phyloP scores from a whole-genome alignment of 2,113 vertebrate species.

The Oryctolagus cuniculus region mOryCun1.1 NC_091444.1:10985001-10985500 shows the following conservation, averaged over 20 bases:
- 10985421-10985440: background rate
- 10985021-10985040: background rate
- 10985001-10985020: background rate
- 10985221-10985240: conserved; percentile 25
- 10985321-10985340: background rate
- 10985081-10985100: background rate
- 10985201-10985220: background rate
- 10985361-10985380: background rate
- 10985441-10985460: too few relatives aligned
- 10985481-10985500: background rate
- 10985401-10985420: background rate
- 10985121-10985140: background rate
- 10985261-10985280: background rate
- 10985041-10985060: background rate
- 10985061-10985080: background rate
- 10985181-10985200: too few relatives aligned
- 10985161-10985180: background rate
- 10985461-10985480: background rate
- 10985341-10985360: background rate
- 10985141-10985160: background rate
- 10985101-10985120: background rate
- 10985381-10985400: background rate
- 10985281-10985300: background rate
- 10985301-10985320: background rate
- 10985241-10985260: background rate